Evolutionary conservation across 2,797 vertebrate species (phyloP).

Genomic region (Rhabdomys pumilio): DNA sequence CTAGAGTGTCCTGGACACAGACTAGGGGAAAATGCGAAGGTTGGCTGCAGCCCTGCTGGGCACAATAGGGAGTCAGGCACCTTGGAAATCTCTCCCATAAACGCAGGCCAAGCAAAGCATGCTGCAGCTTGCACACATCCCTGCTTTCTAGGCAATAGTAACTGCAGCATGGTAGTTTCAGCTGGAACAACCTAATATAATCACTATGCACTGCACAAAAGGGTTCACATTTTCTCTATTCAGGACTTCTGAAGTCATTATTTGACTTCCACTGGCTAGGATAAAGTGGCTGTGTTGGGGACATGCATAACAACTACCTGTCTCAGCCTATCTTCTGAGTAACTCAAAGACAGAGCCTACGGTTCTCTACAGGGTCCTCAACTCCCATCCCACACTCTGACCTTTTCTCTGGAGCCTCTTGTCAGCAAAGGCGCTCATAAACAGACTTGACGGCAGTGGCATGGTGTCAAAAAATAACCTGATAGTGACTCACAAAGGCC

Average conservation of each 20-base stretch:
- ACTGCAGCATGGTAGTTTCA: neutral
- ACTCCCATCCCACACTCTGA: accelerated
- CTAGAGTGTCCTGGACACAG: neutral
- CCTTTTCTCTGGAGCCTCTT: neutral
- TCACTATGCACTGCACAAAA: neutral
- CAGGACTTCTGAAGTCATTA: neutral
- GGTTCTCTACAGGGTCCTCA: no score
- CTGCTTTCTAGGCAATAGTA: accelerated
- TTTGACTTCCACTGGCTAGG: neutral
- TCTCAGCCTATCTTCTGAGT: neutral
- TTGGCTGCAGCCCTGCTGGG: neutral
- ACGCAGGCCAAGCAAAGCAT: neutral
- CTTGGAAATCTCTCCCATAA: neutral
- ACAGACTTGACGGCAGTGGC: neutral
- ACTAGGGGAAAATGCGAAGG: neutral
- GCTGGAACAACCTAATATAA: neutral
- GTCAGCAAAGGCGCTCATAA: neutral
- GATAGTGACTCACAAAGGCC: neutral
- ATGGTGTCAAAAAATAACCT: neutral
- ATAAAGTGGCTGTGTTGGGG: neutral
- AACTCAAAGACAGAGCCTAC: neutral
- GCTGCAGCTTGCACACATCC: accelerated
- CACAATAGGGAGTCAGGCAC: neutral
- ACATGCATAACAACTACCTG: neutral
- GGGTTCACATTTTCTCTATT: accelerated